Percentiles rank a stretch among this genome's conserved stretches.
These are phyloP conservation scores for Nephrotoma guestfalica DNA, from an alignment of 2,888 invertebrate species.

Conservation along the genomic window DNA sequence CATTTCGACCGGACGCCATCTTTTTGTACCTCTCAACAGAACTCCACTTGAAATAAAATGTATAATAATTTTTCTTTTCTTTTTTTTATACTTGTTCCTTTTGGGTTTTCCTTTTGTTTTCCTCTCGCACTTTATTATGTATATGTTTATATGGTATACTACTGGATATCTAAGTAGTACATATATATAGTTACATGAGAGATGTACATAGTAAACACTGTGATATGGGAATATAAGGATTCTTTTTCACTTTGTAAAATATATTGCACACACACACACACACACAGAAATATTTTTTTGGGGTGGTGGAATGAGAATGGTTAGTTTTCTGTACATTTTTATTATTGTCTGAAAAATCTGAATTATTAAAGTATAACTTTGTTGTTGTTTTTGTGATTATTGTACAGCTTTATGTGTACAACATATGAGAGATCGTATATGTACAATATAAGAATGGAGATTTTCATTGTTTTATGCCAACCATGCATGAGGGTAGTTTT, in stretches of 20 bases:
- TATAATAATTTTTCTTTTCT: not conserved
- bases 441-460: not conserved
- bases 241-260: not conserved
- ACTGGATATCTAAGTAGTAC: not conserved
- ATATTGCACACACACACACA: not conserved
- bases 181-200: not conserved
- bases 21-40: not conserved
- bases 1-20: not conserved
- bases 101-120: not conserved
- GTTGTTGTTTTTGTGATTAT: not conserved
- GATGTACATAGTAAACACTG: not conserved
- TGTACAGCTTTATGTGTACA: not conserved
- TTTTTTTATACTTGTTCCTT: not conserved
- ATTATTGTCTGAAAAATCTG: not conserved
- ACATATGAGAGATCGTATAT: not conserved
- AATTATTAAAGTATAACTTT: not conserved
- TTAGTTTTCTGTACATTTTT: not conserved
- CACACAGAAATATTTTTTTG: not conserved
- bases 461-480: not conserved
- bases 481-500: not conserved
- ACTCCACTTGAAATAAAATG: not conserved
- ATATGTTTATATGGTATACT: not conserved
- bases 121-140: not conserved
- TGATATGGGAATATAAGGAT: not conserved
- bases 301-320: not conserved